Percentiles rank a stretch among this genome's conserved stretches.
Conservation (phyloP, 2,797 vertebrate genomes). For the Syndactyla subalaris region DNA sequence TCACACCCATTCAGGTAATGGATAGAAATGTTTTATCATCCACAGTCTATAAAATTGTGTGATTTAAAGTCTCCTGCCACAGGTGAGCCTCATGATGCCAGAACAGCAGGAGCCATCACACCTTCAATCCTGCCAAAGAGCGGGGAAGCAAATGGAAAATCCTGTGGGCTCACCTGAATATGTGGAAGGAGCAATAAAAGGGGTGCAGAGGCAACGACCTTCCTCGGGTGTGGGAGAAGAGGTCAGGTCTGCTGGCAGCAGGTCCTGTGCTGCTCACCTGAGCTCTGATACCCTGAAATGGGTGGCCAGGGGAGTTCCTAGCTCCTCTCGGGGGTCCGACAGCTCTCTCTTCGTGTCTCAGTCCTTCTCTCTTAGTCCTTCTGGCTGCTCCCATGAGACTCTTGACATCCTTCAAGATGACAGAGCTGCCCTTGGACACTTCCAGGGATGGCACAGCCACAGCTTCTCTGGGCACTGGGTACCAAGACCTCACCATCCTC, state of each 20-base stretch:
- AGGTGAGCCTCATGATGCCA: background rate
- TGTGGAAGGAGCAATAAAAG: background rate
- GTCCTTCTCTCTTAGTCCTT: background rate
- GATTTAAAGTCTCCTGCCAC: background rate
- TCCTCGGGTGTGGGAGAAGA: accelerated
- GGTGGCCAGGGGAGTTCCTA: background rate
- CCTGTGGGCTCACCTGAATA: background rate
- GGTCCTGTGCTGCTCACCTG: background rate
- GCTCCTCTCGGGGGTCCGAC: background rate
- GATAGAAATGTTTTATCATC: too few species aligned
- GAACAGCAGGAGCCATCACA: too few species aligned
- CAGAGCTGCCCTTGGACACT: background rate
- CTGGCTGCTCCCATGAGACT: background rate
- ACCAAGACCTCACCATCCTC: background rate
- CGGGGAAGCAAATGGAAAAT: background rate
- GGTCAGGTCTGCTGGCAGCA: accelerated
- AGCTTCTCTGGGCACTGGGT: background rate
- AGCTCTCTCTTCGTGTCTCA: background rate
- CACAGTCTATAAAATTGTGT: accelerated
- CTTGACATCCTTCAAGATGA: background rate
- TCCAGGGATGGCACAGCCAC: background rate
- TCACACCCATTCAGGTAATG: accelerated
- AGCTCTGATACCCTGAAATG: accelerated
- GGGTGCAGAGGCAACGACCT: accelerated
- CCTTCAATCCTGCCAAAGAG: background rate